Evolutionary conservation across 2,797 vertebrate species (phyloP), one percentile per base, ranked within the genome.

Genomic region (Morelia viridis): DNA sequence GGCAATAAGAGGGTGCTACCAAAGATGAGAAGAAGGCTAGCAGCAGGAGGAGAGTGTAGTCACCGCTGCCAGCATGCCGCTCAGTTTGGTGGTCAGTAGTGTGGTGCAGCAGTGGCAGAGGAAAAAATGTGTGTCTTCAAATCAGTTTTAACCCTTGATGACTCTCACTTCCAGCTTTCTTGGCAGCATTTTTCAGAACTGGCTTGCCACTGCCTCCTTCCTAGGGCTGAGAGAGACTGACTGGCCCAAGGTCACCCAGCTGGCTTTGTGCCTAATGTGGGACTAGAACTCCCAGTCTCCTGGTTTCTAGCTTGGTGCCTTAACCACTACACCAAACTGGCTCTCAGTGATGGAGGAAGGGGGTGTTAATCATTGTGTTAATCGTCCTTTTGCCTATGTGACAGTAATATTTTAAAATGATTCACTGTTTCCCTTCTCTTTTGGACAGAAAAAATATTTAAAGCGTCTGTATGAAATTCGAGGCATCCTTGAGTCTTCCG

Each of bases 401-500:
- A 85, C 0, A 65, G 0, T 90, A 91, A 68, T n/a, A 7, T 58
- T 92, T 89, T 91, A n/a, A 80, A 9, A 58, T 88, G 2, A 0
- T 83, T 62, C 28, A 62, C 24, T 10, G 80, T 31, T 94, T 41
- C 5, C 7, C 12, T 12, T 19, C 2, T 46, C 28, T 46, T 91
- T 93, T 41, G 5, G 96, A 76, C 94, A 99, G 99, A 98, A 96
- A 96, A 98, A 98, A 94, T 99, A 99, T 97, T 97, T 99, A 97
- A 97, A 94, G 92, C 98, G 98, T 93, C 98, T 99, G 96, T 97
- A 96, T 91, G 98, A 99, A 96, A 99, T 99, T 96, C 98, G 95
- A 95, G 96, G 97, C 93, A 97, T 98, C 88, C 97, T 99, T 94
- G 98, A 98, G 93, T 97, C 94, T 93, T 99, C 99, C 0, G 97